phyloP scores from a whole-genome alignment of 1,140 invertebrate species.

The Pseudomyrmex concolor region DNA sequence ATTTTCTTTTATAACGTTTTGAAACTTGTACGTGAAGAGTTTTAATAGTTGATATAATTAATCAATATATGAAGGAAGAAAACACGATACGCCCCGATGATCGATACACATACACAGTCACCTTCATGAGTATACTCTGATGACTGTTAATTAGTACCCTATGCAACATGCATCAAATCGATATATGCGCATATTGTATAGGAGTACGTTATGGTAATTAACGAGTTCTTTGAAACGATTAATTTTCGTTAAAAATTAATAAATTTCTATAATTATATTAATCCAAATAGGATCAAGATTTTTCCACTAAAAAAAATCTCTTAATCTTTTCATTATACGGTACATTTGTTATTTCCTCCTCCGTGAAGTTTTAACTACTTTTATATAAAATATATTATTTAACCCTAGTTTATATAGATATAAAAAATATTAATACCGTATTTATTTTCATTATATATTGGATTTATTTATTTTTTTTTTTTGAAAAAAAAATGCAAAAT shows the following conservation, averaged over 20 bases:
- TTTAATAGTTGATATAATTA: slow-evolving; percentile 6
- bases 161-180: slow-evolving; percentile 8
- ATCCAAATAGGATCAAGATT: too few relatives aligned
- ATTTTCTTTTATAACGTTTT: not conserved
- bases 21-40: too few relatives aligned
- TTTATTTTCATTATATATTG: not conserved
- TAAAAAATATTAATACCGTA: too few relatives aligned
- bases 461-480: not conserved
- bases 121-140: not conserved
- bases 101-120: not conserved
- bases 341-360: too few relatives aligned
- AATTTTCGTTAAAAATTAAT: slow-evolving; percentile 28
- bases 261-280: slow-evolving; percentile 2
- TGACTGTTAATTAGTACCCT: slow-evolving; percentile 50
- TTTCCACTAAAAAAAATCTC: too few relatives aligned
- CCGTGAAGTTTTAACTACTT: too few relatives aligned
- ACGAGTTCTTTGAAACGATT: slow-evolving; percentile 24
- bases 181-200: slow-evolving; percentile 28
- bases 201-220: slow-evolving; percentile 4
- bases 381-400: too few relatives aligned
- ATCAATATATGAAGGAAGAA: not conserved
- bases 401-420: too few relatives aligned
- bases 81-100: not conserved
- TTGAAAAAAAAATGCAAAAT: not conserved
- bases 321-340: too few relatives aligned